A percentile compares a stretch with the other conserved stretches of the same genome.
phyloP scores from a whole-genome alignment of 2,113 vertebrate species.

The Podarcis cretensis region DNA sequence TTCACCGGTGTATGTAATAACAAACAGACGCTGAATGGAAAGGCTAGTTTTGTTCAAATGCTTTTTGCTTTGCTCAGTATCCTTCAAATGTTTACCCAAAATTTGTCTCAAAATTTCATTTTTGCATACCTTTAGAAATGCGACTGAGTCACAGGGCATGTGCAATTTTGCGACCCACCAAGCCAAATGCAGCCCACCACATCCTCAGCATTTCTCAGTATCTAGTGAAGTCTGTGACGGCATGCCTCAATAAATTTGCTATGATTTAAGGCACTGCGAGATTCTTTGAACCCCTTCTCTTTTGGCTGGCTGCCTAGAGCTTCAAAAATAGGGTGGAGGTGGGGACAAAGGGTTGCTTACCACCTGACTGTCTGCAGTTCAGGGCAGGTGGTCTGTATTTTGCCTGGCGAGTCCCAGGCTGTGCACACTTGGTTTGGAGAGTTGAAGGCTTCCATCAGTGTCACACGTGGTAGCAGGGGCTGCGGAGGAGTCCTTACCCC shows the following conservation, averaged over 20 bases:
- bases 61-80: neutral
- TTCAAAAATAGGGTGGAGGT: neutral
- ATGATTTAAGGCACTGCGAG: neutral
- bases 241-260: neutral
- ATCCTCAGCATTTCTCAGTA: neutral
- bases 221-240: neutral
- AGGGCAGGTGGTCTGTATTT: neutral
- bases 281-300: neutral
- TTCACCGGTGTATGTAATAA: no score
- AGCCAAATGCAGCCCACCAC: neutral
- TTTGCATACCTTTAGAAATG: neutral
- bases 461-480: slow-evolving; percentile 55
- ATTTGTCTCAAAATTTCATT: neutral
- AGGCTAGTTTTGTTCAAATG: neutral
- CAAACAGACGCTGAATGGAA: no score
- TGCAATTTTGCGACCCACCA: neutral
- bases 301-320: neutral
- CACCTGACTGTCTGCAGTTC: neutral
- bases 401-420: neutral
- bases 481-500: slow-evolving; percentile 53
- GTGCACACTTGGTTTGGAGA: slow-evolving; percentile 27
- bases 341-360: neutral
- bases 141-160: neutral
- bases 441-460: slow-evolving; percentile 36
- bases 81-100: neutral